Percentiles rank a stretch among this genome's conserved stretches.
These are phyloP conservation scores for Sebastes jordani DNA, from an alignment of 2,797 vertebrate species.

Conservation along the genomic window DNA sequence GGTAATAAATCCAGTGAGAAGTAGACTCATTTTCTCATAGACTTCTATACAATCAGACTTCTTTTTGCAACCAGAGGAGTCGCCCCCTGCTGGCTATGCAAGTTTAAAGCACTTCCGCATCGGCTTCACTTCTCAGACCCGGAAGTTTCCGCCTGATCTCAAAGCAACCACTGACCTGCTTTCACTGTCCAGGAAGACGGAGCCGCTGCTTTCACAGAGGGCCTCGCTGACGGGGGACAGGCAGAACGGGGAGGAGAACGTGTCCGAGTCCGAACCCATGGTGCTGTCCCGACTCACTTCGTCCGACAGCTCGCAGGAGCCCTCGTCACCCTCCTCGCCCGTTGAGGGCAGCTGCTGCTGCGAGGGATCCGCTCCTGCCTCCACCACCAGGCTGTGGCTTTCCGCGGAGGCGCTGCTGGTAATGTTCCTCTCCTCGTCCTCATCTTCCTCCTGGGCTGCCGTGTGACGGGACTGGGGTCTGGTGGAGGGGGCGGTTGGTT, in stretches of 20 bases:
- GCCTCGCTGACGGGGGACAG: conserved; percentile 94
- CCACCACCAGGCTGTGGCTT: conserved; percentile 61
- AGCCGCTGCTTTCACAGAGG: conserved; percentile 89
- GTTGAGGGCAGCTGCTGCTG: conserved; percentile 62
- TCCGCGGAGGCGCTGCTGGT: conserved; percentile 63
- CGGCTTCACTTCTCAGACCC: too few species aligned
- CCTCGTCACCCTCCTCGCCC: conserved; percentile 87
- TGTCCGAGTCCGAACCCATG: conserved; percentile 94
- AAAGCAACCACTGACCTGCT: conserved; percentile 79
- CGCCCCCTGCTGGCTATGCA: too few species aligned
- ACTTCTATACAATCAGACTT: too few species aligned
- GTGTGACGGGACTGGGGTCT: conserved; percentile 77
- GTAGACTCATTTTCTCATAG: too few species aligned
- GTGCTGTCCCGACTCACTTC: conserved; percentile 97
- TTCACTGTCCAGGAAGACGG: conserved; percentile 92
- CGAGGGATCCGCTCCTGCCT: conserved; percentile 47
- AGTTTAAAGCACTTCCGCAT: too few species aligned
- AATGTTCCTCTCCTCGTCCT: conserved; percentile 78
- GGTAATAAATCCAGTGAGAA: too few species aligned
- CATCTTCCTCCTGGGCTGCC: conserved; percentile 80
- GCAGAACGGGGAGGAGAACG: conserved; percentile 97
- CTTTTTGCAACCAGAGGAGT: too few species aligned
- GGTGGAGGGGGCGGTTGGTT: conserved; percentile 19
- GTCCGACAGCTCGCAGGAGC: conserved; percentile 91
- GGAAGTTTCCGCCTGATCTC: too few species aligned